Conservation (phyloP, 2,797 vertebrate species). For the Acipenser ruthenus region DNA sequence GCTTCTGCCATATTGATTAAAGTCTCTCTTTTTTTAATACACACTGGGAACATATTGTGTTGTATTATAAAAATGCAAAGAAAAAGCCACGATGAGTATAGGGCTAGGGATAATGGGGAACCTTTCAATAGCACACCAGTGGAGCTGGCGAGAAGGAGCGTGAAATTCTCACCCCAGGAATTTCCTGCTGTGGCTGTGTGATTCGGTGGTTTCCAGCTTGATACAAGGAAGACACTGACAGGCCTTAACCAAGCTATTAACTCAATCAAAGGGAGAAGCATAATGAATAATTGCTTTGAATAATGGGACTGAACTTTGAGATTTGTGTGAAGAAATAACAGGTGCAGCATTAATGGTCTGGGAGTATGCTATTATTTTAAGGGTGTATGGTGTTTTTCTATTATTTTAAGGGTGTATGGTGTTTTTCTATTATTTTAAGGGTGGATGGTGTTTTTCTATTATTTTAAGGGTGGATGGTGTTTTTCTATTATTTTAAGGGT, state of each 20-base stretch:
- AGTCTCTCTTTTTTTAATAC: neutral
- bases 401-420: too few relatives aligned
- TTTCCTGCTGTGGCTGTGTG: slow-evolving; percentile 51
- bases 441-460: slow-evolving; percentile 26
- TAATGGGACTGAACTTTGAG: slow-evolving; percentile 29
- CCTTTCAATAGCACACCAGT: slow-evolving; percentile 41
- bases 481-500: too few relatives aligned
- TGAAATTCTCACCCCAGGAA: slow-evolving; percentile 57
- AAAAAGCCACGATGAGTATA: slow-evolving; percentile 1
- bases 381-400: slow-evolving; percentile 1
- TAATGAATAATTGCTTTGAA: slow-evolving; percentile 51
- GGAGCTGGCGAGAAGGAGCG: slow-evolving; percentile 51
- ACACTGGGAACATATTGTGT: neutral
- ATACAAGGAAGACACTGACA: slow-evolving; percentile 63
- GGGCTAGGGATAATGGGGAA: neutral
- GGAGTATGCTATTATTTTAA: slow-evolving; percentile 15
- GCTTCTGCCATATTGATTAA: neutral
- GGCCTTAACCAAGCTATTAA: slow-evolving; percentile 57
- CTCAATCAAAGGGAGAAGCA: slow-evolving; percentile 53
- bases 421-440: slow-evolving; percentile 2
- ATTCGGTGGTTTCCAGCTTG: slow-evolving; percentile 62
- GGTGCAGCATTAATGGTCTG: slow-evolving; percentile 45
- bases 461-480: neutral
- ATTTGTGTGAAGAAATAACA: slow-evolving; percentile 37
- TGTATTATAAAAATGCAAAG: neutral